These are phyloP conservation scores for Seira ritae DNA, from an alignment of 2,888 invertebrate species.

Conservation along the genomic window DNA sequence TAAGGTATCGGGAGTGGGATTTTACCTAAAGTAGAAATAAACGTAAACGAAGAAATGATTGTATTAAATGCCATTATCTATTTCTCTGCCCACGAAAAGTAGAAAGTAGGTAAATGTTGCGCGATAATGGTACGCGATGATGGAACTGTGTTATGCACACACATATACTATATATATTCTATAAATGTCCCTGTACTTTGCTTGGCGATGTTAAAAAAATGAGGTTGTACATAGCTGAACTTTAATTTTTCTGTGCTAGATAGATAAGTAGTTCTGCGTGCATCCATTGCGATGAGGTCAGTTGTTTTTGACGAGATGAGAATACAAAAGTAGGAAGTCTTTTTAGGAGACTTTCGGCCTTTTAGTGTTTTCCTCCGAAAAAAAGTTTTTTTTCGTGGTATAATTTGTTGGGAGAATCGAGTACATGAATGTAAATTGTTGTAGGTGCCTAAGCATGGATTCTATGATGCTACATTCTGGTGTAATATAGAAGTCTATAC, in stretches of 20 bases:
- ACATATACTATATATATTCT: background rate
- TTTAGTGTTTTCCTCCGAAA: background rate
- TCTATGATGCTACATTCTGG: no score
- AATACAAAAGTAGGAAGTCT: conserved; percentile 42
- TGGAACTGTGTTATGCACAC: background rate
- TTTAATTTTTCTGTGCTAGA: conserved; percentile 8
- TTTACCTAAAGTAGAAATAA: no score
- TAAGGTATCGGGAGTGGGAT: no score
- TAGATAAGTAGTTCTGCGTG: background rate
- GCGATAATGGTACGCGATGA: background rate
- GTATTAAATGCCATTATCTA: background rate
- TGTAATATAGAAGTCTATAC: background rate
- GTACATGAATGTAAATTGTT: conserved; percentile 9
- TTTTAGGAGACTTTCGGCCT: background rate
- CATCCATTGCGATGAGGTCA: conserved; percentile 37
- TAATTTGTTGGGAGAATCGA: conserved; percentile 19
- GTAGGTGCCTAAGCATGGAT: no score
- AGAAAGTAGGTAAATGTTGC: no score
- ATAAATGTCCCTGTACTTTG: background rate
- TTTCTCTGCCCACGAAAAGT: background rate
- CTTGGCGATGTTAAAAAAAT: background rate
- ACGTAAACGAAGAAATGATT: background rate
- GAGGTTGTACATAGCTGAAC: background rate
- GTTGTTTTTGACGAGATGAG: conserved; percentile 44
- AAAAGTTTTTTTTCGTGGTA: conserved; percentile 14